Evolutionary conservation across 2,113 vertebrate genomes (phyloP), one percentile per base, ranked within the genome.

Genomic region (Nyctereutes procyonoides): DNA sequence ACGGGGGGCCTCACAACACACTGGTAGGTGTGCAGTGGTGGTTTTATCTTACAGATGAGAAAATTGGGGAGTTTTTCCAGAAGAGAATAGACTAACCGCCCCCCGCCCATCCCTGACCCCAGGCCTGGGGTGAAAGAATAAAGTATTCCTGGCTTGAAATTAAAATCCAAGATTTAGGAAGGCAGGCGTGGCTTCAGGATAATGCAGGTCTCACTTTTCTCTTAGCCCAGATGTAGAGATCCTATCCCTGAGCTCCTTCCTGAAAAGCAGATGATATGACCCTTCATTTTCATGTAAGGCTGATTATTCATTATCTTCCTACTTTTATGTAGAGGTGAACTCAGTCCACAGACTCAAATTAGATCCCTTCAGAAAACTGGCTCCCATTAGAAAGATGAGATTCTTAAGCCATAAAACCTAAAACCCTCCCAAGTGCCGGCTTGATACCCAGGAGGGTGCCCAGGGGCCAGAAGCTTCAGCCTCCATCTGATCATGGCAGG

Each of bases 151-250:
- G 63, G 55, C 60, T 65, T 62, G 11, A 56, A 65, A 38, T 56
- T 77, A 56, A 88, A 76, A 83, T n/a, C 35, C 56, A 58, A 28
- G 35, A 28, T 12, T 48, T 88, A 62, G 90, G 76, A 56, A 83
- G 48, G 65, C 35, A 48, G 24, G 7, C 1, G 0, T 13, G 19
- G 80, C 80, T 60, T 93, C n/a, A 28, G 10, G 19, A 35, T 3
- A n/a, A 55, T 12, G 24, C 17, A 8, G 24, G 12, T 38, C 48
- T 90, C 26, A 8, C 60, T 65, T 58, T 56, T 35, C 32, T 56
- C 1, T 11, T 1, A 17, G 13, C 32, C 8, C 14, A 28, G 67
- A 12, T 58, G 19, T n/a, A 8, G 73, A 60, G 53, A 30, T 56
- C 24, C 38, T 38, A 51, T 24, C 58, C n/a, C 53, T 77, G 5